These are phyloP conservation scores for Misgurnus mizolepis DNA, from an alignment of 2,113 vertebrate genomes.

Conservation along the genomic window DNA sequence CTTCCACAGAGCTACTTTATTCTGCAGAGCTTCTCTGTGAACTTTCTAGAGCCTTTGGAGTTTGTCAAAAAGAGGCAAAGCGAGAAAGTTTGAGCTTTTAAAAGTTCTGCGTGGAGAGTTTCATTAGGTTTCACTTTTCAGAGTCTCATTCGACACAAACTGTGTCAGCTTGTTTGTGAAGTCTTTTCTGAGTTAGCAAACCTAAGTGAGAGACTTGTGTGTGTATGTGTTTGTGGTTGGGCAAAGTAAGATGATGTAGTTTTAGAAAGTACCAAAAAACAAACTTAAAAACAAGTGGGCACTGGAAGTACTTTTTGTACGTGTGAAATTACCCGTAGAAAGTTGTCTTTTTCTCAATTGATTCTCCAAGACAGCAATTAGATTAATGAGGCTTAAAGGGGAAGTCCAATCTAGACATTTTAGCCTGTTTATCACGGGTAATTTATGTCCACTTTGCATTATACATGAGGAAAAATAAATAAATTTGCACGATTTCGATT, in stretches of 20 bases:
- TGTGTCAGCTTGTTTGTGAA: constrained; percentile 45
- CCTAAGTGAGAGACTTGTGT: constrained; percentile 39
- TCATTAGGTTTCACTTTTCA: constrained; percentile 44
- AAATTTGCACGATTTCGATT: too few relatives aligned
- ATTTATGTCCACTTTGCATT: too few relatives aligned
- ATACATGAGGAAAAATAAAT: too few relatives aligned
- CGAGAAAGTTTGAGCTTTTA: constrained; percentile 16
- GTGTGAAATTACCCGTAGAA: too few relatives aligned
- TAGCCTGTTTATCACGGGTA: too few relatives aligned
- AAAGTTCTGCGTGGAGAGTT: constrained; percentile 18
- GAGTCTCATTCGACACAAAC: constrained; percentile 40
- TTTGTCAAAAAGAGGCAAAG: constrained; percentile 25
- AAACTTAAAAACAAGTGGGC: background rate
- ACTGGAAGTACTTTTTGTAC: background rate
- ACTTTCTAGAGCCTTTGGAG: constrained; percentile 42
- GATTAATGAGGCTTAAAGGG: background rate
- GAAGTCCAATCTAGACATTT: too few relatives aligned
- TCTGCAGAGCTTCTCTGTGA: constrained; percentile 22
- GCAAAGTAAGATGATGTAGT: background rate
- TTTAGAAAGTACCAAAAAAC: background rate
- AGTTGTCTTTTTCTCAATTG: background rate
- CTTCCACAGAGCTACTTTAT: constrained; percentile 19
- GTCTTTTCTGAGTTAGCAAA: constrained; percentile 27
- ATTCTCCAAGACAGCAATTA: background rate
- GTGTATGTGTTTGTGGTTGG: constrained; percentile 6